Base-by-base conservation (phyloP, 1,140 invertebrate species). In the Diabrotica virgifera region DNA sequence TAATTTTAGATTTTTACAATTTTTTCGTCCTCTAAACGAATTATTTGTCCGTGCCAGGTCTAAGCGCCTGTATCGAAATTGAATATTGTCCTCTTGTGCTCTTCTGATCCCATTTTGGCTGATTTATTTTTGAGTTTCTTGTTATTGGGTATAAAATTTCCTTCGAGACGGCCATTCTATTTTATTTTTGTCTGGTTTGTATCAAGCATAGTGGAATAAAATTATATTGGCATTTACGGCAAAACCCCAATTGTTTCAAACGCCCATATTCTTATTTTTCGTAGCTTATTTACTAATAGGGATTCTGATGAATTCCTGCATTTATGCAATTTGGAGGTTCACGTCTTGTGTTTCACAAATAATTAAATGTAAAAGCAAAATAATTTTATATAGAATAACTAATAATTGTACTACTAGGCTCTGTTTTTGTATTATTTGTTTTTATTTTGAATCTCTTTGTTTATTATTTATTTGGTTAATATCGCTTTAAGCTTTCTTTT, bases 1-100 rank as follows among this genome's bases (percentile, higher is more conserved):
- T 77, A 77, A 77, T 76, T 77, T 76, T 69, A 72, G 71, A 73
- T 74, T 74, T 74, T 68, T 65, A 62, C 64, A 71, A 68, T 69
- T 71, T 74, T 74, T 72, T 58, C 65, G 36, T 37, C 63, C 36
- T 9, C 56, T 63, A 63, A 63, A 55, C 62, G 62, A 63, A 63
- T 63, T 63, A 63, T 63, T 54, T 46, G 40, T 51, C 54, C 60
- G 59, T 36, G 38, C 37, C 57, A 11, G 35, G 14, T 46, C n/a
- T 63, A 52, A 24, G 36, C 46, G 62, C 10, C 50, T 56, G n/a
- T 46, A 14, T 57, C 50, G 38, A 51, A 63, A 63, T 63, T 63
- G 50, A 63, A 63, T 63, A 56, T 62, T 62, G 9, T 59, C 14
- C 46, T 59, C 38, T 59, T 37, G 9, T 59, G 38, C 46, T 59